Evolutionary conservation across 2,113 vertebrate genomes (phyloP), one percentile per base, ranked within the genome.

Genomic region (Myotis brandtii): DNA sequence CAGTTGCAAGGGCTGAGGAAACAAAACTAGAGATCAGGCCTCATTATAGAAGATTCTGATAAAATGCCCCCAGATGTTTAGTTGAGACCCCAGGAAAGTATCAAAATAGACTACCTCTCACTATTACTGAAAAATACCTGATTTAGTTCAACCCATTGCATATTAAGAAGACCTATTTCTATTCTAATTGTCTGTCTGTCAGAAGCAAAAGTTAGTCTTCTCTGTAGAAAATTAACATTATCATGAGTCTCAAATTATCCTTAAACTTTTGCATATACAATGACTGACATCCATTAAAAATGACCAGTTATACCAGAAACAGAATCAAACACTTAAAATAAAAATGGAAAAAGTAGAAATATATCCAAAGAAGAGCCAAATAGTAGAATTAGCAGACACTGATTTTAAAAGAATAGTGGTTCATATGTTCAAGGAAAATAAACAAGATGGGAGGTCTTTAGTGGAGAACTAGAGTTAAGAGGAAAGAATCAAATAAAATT

Each of bases 291-390:
- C 13, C 8, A 59, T n/a, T 79, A 54, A 79, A 92, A 77, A 32
- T 75, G 52, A 77, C 40, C 9, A 62, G n/a, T 66, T 54, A 56
- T 30, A 80, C 9, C 7, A 59, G 32, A 94, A 87, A 80, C 12
- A 95, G 14, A 92, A 50, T 50, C 16, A 66, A 92, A 94, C 32
- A 46, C 50, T 84, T 40, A 96, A 75, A 92, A 77, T 20, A 81
- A 59, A 93, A 88, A 27, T 30, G 1, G 32, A 17, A 12, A 69
- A 88, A 85, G 80, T 82, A 50, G n/a, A 85, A 85, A 80, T 9
- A 83, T 23, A 40, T 84, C 13, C 23, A 72, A 12, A 27, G 5
- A 23, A 56, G 23, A 80, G 54, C 11, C 20, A 93, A 70, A 70
- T 69, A 84, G 21, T 52, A 90, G 23, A 73, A 17, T 46, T 88